These are phyloP conservation scores for Noctua janthina DNA, from an alignment of 2,888 invertebrate genomes.

Conservation along the genomic window DNA sequence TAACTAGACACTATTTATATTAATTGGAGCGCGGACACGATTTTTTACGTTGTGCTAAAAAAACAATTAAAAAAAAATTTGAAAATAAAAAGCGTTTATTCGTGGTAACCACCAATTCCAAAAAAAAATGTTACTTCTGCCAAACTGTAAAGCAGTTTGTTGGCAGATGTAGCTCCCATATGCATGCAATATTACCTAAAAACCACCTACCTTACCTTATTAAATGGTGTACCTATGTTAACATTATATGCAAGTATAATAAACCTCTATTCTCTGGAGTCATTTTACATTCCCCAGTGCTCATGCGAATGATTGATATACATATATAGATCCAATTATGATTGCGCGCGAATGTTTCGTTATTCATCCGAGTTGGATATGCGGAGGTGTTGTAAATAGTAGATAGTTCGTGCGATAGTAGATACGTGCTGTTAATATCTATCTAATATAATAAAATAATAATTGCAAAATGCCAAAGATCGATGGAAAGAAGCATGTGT, in stretches of 20 bases:
- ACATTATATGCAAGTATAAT: slow-evolving; percentile 31
- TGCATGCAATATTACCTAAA: too few relatives aligned
- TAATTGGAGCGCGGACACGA: slow-evolving; percentile 13
- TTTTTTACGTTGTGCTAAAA: slow-evolving; percentile 9
- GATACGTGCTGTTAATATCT: not conserved
- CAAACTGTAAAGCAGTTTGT: too few relatives aligned
- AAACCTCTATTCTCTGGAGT: slow-evolving; percentile 64
- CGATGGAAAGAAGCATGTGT: too few relatives aligned
- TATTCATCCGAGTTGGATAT: slow-evolving; percentile 66
- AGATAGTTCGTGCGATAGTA: not conserved
- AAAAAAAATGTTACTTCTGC: too few relatives aligned
- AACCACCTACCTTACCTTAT: too few relatives aligned
- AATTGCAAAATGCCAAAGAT: too few relatives aligned
- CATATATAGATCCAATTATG: slow-evolving; percentile 75
- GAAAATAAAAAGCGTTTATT: too few relatives aligned
- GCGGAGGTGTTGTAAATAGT: slow-evolving; percentile 44
- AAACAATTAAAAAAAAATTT: not conserved
- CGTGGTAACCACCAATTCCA: too few relatives aligned
- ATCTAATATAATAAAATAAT: not conserved
- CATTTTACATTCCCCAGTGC: slow-evolving; percentile 72
- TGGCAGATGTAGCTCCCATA: too few relatives aligned
- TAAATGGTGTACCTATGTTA: not conserved
- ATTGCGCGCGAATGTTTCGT: slow-evolving; percentile 78
- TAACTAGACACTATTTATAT: slow-evolving; percentile 8
- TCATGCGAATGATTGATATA: slow-evolving; percentile 79